Evolutionary conservation across 2,888 invertebrate genomes (phyloP), one percentile per base, ranked within the genome.

Genomic region (Archips xylosteana): DNA sequence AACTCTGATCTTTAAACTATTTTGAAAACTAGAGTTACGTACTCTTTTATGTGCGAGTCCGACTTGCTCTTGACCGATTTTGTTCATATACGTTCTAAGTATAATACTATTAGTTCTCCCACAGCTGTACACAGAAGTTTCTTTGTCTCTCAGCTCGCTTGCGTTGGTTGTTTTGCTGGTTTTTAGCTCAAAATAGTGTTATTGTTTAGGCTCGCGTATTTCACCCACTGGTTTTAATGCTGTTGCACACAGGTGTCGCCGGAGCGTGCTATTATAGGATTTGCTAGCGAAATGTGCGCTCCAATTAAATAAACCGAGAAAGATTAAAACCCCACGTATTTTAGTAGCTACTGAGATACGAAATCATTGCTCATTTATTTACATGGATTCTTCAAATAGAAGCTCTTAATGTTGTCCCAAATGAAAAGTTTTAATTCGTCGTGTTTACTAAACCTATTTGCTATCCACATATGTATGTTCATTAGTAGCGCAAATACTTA

Each of bases 211-310:
- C 69, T 64, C 49, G 54, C 69, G 69, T 69, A 64, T 74, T 74
- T 69, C 64, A 64, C 68, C 59, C 59, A 69, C 68, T 59, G 73
- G 64, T 60, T 69, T 60, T 60, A 69, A 69, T 69, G 64, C 57
- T 49, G 65, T 42, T 65, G 69, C 69, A 69, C 82, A 74, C 84
- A 84, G 83, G 80, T 82, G 83, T 79, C 78, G 79, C 73, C 77
- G 72, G 62, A 78, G 76, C 68, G 73, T 75, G 80, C 79, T 78
- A 81, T 83, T 82, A 82, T 78, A 63, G 54, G 70, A 75, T 81
- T 81, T 82, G 70, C 74, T 72, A 59, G 42, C 57, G 69, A 60
- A 77, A 76, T 75, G 74, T 75, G 69, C 74, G 77, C 47, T 78
- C 75, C 75, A 82, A 80, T 81, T 80, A 80, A 69, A 73, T 68